Conservation (phyloP, 2,888 invertebrate genomes). For the Ryuthela nishihirai region DNA sequence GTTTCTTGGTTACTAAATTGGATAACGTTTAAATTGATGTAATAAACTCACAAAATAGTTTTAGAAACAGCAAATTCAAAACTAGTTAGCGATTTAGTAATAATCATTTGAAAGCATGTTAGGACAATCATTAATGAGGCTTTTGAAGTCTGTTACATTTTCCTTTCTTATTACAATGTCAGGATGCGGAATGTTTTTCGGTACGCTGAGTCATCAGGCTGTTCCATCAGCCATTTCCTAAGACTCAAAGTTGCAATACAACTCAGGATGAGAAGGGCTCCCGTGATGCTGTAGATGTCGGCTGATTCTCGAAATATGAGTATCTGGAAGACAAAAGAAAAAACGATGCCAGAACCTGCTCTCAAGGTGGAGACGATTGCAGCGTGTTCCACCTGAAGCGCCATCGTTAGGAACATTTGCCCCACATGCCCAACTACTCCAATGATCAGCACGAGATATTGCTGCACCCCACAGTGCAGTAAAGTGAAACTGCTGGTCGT, state of each 20-base stretch:
- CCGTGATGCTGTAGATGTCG: slow-evolving; percentile 74
- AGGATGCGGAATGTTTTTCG: no score
- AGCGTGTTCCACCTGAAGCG: slow-evolving; percentile 84
- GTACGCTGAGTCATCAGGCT: slow-evolving; percentile 59
- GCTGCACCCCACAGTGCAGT: slow-evolving; percentile 75
- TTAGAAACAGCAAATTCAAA: no score
- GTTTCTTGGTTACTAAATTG: no score
- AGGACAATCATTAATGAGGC: no score
- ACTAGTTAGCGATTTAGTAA: no score
- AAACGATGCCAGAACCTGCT: slow-evolving; percentile 78
- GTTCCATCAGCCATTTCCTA: slow-evolving; percentile 76
- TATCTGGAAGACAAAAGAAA: slow-evolving; percentile 85
- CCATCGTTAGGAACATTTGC: slow-evolving; percentile 65
- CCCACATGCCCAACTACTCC: slow-evolving; percentile 42
- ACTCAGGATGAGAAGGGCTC: slow-evolving; percentile 76
- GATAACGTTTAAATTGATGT: no score
- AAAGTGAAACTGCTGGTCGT: slow-evolving; percentile 74
- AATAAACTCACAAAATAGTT: no score
- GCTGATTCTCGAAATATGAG: slow-evolving; percentile 83
- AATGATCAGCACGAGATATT: slow-evolving; percentile 64
- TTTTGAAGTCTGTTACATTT: no score
- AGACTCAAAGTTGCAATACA: slow-evolving; percentile 79
- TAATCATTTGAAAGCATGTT: no score
- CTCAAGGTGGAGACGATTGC: slow-evolving; percentile 92
- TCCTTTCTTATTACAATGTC: no score